Base-by-base conservation (phyloP, 2,888 invertebrate genomes). In the Helicoverpa assulta region DNA sequence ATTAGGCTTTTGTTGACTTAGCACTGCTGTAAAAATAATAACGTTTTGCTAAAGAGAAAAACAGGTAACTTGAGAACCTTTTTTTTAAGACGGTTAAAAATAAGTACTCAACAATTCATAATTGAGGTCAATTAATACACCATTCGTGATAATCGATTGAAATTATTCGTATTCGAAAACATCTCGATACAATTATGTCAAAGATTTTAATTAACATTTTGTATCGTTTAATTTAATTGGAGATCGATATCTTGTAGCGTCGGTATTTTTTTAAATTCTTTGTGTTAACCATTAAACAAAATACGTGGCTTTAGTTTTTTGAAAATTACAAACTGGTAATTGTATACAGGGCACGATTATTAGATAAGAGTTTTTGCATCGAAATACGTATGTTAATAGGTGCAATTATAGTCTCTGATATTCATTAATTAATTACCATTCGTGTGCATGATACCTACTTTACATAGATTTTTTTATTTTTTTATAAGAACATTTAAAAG, bases 201-300 rank as follows among this genome's bases (percentile, higher is more conserved):
- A 86, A 85, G 71, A 84, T 86, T 74, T 86, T 86, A 89, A 89
- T 88, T 86, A 88, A 86, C 81, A 72, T 69, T 78, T 65, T 67
- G 63, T 61, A 65, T 81, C 83, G 82, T 83, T 86, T 83, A 73
- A 84, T 76, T 86, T 87, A 88, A 89, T 88, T 88, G 84, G 80
- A 72, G 85, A 88, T 88, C 65, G 76, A 81, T 87, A 86, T 86
- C 85, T 73, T 60, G 55, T 69, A 65, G 73, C 56, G 66, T 65
- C 56, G 58, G 58, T 10, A 65, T 73, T 78, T 70, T 80, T 83
- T 58, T 55, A 76, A 65, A 76, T 51, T 60, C 58, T 75, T 51
- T 57, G 26, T 19, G 50, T 53, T 76, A 52, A 61, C 37, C 47
- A 71, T 21, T 59, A 14, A 73, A 58, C 7, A 14, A 50, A 67